Conservation (phyloP, 2,888 invertebrate species). For the Eueremaeus valkanovi region DNA sequence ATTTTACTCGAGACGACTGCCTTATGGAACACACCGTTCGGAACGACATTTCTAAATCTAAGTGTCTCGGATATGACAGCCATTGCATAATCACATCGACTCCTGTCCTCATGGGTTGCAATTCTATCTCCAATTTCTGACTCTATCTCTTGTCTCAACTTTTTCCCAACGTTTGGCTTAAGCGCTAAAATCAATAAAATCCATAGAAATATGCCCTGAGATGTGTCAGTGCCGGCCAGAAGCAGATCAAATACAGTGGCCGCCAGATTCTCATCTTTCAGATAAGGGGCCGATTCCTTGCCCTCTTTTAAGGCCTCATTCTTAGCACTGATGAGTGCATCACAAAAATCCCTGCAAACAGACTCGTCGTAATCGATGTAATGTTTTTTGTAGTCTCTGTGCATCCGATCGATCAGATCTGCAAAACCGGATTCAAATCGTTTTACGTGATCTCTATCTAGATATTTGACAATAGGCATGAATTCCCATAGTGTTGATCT, state of each 20-base stretch:
- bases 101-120: neutral
- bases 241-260: neutral
- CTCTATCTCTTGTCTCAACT: slow-evolving; percentile 12
- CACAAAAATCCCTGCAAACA: slow-evolving; percentile 64
- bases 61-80: neutral
- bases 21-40: neutral
- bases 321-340: slow-evolving; percentile 4
- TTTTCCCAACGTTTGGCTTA: neutral
- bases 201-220: neutral
- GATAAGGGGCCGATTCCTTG: neutral
- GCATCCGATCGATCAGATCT: no score
- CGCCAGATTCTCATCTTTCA: neutral
- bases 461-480: no score
- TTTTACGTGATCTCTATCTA: no score
- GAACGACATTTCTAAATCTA: neutral
- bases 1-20: neutral
- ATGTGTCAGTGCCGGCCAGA: neutral
- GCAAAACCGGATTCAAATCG: no score
- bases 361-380: slow-evolving; percentile 62
- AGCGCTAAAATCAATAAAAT: neutral
- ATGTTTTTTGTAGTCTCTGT: neutral
- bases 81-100: neutral
- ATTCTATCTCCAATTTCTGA: neutral
- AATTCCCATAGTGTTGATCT: no score
- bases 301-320: neutral